Evolutionary conservation across 2,888 invertebrate species (phyloP), one percentile per base, ranked within the genome.

Genomic region (Apeira syringaria): DNA sequence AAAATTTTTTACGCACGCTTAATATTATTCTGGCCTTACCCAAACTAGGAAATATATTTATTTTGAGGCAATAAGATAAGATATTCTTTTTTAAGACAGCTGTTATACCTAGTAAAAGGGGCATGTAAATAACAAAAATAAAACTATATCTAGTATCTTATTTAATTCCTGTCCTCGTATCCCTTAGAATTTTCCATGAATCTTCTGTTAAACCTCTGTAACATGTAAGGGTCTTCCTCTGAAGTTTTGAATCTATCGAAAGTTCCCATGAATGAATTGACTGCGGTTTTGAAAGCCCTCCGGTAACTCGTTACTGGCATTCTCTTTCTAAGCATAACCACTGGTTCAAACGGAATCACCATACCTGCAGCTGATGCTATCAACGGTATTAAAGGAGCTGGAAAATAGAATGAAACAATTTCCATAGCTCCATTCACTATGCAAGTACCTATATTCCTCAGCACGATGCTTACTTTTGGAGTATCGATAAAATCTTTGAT

Each of bases 241-340:
- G 73, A 64, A 0, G 67, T 39, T 53, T 83, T 85, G 32, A 68
- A 88, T 7, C 61, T 71, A 41, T 86, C 78, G 38, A 88, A 89
- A 0, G 86, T 80, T 0, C 76, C 72, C 20, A 88, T 43, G 44
- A 88, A 88, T 1, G 74, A 66, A 24, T 68, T 66, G 0, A 88
- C 58, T 2, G 87, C 88, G 10, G 75, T 77, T 29, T 70, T 71
- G 1, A 88, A 70, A 0, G 88, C 88, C 53, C 87, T 64, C 33
- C 85, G 75, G 20, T 88, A 88, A 31, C 81, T 87, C 0, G 80
- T 72, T 0, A 87, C 84, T 1, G 88, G 88, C 76, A 88, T 82
- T 54, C 57, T 76, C 20, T 85, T 68, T 46, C 74, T 68, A 1
- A 88, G 37, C 63, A 75, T 73, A 0, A 87, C 80, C 0, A 88